These are phyloP conservation scores for Calliphora vomitoria DNA, from an alignment of 2,888 invertebrate genomes.

Conservation along the genomic window DNA sequence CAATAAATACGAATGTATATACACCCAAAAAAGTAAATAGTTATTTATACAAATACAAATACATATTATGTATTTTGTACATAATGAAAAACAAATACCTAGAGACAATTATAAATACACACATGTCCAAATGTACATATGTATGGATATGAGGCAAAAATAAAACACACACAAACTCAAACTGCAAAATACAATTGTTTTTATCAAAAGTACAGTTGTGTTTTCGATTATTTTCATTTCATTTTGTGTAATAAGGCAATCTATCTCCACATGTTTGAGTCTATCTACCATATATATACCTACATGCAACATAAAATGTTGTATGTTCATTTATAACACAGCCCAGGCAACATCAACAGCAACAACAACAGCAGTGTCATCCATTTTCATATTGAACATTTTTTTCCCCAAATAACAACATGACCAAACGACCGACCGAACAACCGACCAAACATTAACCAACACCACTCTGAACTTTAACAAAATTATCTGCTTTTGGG, in stretches of 20 bases:
- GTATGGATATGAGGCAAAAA: no score
- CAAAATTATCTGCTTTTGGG: slow-evolving; percentile 49
- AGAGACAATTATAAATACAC: slow-evolving; percentile 4
- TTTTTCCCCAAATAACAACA: slow-evolving; percentile 30
- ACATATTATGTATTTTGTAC: not conserved
- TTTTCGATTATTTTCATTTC: slow-evolving; percentile 59
- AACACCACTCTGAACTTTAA: slow-evolving; percentile 50
- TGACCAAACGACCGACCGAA: slow-evolving; percentile 1
- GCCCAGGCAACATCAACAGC: not conserved
- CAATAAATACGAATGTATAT: not conserved
- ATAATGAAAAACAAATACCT: slow-evolving; percentile 52
- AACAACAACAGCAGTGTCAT: slow-evolving; percentile 46
- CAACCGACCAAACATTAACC: slow-evolving; percentile 10
- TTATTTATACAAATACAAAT: slow-evolving; percentile 35
- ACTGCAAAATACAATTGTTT: slow-evolving; percentile 59
- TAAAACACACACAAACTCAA: not conserved
- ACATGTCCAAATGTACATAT: slow-evolving; percentile 1
- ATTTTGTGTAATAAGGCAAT: slow-evolving; percentile 53
- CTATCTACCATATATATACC: not conserved
- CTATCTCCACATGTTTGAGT: not conserved
- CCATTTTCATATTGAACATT: slow-evolving; percentile 19
- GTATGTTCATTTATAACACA: not conserved
- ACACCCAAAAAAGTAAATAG: slow-evolving; percentile 55
- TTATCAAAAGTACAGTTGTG: slow-evolving; percentile 73
- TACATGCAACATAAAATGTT: slow-evolving; percentile 16